phyloP scores from a whole-genome alignment of 2,888 invertebrate genomes.

The Erebia ligea region DNA sequence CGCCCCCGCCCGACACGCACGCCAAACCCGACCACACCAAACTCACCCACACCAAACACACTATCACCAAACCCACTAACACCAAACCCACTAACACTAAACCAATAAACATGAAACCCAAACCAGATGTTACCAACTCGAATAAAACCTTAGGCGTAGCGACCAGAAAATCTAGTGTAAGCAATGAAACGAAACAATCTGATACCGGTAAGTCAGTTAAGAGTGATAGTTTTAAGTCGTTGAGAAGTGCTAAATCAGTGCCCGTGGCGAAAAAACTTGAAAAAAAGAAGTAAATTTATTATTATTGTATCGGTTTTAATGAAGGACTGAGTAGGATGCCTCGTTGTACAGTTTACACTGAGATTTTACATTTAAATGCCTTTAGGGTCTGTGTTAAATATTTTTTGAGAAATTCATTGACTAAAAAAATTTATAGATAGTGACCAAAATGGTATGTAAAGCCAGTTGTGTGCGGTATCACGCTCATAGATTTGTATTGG shows the following conservation, averaged over 20 bases:
- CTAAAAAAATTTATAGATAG: background rate
- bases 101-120: conserved; percentile 35
- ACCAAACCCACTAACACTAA: conserved; percentile 42
- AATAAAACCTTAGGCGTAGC: conserved; percentile 38
- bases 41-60: conserved; percentile 38
- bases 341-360: conserved; percentile 1
- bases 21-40: conserved; percentile 36
- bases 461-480: background rate
- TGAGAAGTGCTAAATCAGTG: conserved; percentile 52
- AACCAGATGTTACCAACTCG: conserved; percentile 32
- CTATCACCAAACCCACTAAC: conserved; percentile 27
- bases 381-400: background rate
- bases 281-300: conserved; percentile 9
- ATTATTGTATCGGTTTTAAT: conserved; percentile 1
- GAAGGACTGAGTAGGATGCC: conserved; percentile 41
- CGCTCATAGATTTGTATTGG: background rate
- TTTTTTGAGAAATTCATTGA: background rate
- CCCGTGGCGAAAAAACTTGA: background rate
- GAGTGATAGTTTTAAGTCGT: conserved; percentile 45
- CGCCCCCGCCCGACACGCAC: conserved; percentile 48
- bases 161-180: conserved; percentile 51
- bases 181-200: conserved; percentile 29
- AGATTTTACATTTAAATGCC: background rate
- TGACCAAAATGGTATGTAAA: background rate
- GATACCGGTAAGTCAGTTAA: conserved; percentile 11